phyloP scores from a whole-genome alignment of 2,113 vertebrate genomes.

The Sturnira hondurensis region DNA sequence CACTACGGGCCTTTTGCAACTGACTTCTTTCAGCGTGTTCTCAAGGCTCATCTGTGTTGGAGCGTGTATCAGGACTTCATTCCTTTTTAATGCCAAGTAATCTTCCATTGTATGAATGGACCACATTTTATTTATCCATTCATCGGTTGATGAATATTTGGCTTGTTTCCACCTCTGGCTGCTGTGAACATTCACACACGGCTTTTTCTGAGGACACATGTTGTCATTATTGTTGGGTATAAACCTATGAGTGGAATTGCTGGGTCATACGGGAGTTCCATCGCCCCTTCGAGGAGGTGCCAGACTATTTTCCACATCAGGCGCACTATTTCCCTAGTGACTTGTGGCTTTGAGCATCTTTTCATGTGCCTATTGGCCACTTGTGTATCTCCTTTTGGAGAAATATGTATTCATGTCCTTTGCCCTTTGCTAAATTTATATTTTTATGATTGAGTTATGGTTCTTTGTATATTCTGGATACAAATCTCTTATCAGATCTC shows the following conservation, averaged over 20 bases:
- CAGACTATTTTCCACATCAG: not conserved
- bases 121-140: not conserved
- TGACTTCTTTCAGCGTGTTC: not conserved
- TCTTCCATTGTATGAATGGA: accelerated
- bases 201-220: not conserved
- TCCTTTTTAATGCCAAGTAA: not conserved
- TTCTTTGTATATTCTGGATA: not conserved
- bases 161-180: not conserved
- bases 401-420: not conserved
- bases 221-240: not conserved
- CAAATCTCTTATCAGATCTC: not conserved
- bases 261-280: not conserved
- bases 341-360: accelerated
- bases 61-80: accelerated
- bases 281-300: not conserved
- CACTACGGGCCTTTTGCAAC: too few relatives aligned
- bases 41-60: accelerated
- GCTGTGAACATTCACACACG: accelerated
- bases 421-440: not conserved
- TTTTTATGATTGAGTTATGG: not conserved
- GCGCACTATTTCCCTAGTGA: not conserved
- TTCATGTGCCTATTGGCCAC: not conserved
- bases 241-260: not conserved
- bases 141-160: not conserved
- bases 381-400: not conserved